Percentiles rank a stretch among this genome's conserved stretches.
These are phyloP conservation scores for Sylvilagus bachmani DNA, from an alignment of 2,113 vertebrate genomes.

Conservation along the genomic window DNA sequence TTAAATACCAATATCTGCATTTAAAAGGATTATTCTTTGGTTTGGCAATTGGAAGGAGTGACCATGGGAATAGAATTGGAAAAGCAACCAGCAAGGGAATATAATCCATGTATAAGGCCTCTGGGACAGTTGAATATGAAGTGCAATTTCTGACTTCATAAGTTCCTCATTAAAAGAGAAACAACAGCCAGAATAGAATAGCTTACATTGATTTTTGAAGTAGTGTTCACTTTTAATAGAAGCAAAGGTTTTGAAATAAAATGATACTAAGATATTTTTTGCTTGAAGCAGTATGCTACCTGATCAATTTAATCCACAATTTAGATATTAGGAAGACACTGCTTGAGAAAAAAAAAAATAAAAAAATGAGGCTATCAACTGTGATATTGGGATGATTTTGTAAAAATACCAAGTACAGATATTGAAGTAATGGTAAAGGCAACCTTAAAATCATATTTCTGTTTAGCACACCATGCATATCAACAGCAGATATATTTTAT, in stretches of 20 bases:
- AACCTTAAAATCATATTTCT: background rate
- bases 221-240: conserved; percentile 55
- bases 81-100: background rate
- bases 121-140: background rate
- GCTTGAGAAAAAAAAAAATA: background rate
- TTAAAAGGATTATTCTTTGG: conserved; percentile 77
- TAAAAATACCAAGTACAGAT: background rate
- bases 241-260: background rate
- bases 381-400: background rate
- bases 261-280: conserved; percentile 18
- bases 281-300: conserved; percentile 28
- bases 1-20: conserved; percentile 85
- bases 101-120: background rate
- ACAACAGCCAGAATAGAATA: conserved; percentile 15
- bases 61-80: background rate
- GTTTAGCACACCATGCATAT: background rate
- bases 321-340: background rate
- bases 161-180: conserved; percentile 71
- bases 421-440: background rate
- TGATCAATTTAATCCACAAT: conserved; percentile 10
- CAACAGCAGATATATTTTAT: background rate
- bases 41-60: background rate
- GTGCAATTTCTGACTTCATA: conserved; percentile 69
- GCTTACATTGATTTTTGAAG: conserved; percentile 54
- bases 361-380: background rate